phyloP scores from a whole-genome alignment of 92 coral and sea anemone genomes.

The Galaxea fascicularis region DNA sequence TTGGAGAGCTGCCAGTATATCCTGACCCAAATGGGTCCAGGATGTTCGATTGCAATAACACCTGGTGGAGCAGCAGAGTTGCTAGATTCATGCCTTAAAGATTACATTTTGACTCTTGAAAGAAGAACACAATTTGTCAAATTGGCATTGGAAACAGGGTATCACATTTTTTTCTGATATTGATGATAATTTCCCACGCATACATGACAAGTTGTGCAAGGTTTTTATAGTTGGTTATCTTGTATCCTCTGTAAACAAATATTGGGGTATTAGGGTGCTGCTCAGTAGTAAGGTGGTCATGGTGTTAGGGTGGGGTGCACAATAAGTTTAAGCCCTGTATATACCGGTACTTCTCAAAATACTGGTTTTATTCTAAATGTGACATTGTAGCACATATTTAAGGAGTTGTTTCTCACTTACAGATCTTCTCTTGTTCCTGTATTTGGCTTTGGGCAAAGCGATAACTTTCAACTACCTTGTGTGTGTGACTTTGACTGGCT shows the following conservation, averaged over 20 bases:
- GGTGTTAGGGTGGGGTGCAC: too few relatives aligned
- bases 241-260: too few relatives aligned
- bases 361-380: too few relatives aligned
- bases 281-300: too few relatives aligned
- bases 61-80: slow-evolving; percentile 70
- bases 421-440: slow-evolving; percentile 91
- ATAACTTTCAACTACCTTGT: slow-evolving; percentile 52
- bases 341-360: too few relatives aligned
- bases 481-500: background rate
- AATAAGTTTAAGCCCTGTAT: too few relatives aligned
- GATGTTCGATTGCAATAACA: slow-evolving; percentile 59
- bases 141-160: slow-evolving; percentile 77
- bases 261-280: too few relatives aligned
- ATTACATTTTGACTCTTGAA: slow-evolving; percentile 50
- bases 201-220: too few relatives aligned
- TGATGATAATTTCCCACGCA: too few relatives aligned
- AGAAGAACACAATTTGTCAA: slow-evolving; percentile 57
- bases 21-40: slow-evolving; percentile 72
- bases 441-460: slow-evolving; percentile 94
- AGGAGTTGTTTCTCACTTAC: background rate
- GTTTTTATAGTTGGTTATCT: too few relatives aligned
- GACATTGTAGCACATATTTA: background rate
- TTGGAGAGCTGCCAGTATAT: slow-evolving; percentile 58
- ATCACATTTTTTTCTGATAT: background rate
- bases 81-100: slow-evolving; percentile 40